Evolutionary conservation across 2,113 vertebrate species (phyloP), one percentile per base, ranked within the genome.

Genomic region (Arenaria interpres): DNA sequence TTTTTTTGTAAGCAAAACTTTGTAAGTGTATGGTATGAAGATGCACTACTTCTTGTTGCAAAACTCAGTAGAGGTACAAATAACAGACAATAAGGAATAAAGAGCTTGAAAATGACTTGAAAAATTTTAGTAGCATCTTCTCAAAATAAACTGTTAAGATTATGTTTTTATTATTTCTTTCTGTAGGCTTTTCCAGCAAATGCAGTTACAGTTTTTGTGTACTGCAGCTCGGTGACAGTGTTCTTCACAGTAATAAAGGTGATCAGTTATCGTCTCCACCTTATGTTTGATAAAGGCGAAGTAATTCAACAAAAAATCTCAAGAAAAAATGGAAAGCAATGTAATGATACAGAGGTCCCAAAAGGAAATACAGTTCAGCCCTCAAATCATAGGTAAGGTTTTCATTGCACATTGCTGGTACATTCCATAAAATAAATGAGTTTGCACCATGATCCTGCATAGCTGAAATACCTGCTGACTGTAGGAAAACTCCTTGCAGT

Each of bases 231-330:
- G 12, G 99, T 99, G 97, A 99, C 99, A 2, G 51, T 99, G 77
- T 98, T 99, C 97, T 99, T 99, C 97, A 97, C 99, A 56, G 71
- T 98, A 77, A 99, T 99, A 97, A 99, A 99, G 94, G 66, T 99
- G 89, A 94, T 99, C 96, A 99, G 99, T 97, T 99, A 99, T 67
- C 99, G 99, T 64, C 98, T 99, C 35, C 99, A 99, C 92, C 95
- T 99, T 88, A 99, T 99, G 99, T 99, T 99, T 45, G 99, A 99
- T 62, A 98, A 98, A 95, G 99, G 98, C 0, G 99, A 99, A 97
- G 97, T 98, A 43, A 97, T 99, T 92, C 98, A 98, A 84, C 98
- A 97, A 12, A 98, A 95, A 81, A 98, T 98, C 88, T 95, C 98
- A 33, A 96, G 97, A 62, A 98, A 98, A 93, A 97, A 98, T 86